Evolutionary conservation across 2,888 invertebrate genomes (phyloP).

Genomic region (Phania funesta): DNA sequence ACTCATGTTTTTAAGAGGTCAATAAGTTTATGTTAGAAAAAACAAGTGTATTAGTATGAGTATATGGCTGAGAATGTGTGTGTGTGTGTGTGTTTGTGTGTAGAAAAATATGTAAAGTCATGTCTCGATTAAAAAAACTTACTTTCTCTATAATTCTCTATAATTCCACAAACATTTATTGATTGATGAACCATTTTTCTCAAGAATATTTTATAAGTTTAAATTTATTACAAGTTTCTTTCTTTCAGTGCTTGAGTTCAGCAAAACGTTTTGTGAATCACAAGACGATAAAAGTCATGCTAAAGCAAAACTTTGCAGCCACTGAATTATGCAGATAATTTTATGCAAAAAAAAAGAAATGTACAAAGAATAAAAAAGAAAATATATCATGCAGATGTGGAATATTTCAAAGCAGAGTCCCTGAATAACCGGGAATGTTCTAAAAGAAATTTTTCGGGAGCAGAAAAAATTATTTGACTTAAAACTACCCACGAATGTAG

Average conservation of each 20-base stretch:
- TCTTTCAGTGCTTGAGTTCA: neutral
- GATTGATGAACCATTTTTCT: slow-evolving; percentile 4
- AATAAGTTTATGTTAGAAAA: neutral
- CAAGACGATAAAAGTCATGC: neutral
- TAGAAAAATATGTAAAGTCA: slow-evolving; percentile 15
- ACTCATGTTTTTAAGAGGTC: slow-evolving; percentile 19
- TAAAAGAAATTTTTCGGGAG: too few species aligned
- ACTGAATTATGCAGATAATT: too few species aligned
- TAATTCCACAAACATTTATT: too few species aligned
- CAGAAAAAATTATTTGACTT: too few species aligned
- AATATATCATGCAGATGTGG: too few species aligned
- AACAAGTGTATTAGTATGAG: neutral
- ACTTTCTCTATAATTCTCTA: neutral
- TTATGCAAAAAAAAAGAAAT: too few species aligned
- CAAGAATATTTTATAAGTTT: neutral
- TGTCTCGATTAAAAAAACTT: slow-evolving; percentile 8
- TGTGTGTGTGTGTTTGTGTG: neutral
- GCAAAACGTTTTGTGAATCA: slow-evolving; percentile 24
- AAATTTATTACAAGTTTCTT: neutral
- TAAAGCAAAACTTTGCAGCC: too few species aligned
- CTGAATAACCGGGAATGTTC: too few species aligned
- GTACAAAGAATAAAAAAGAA: too few species aligned
- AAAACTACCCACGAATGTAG: too few species aligned
- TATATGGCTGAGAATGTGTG: neutral
- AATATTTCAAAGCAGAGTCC: too few species aligned